Evolutionary conservation across 2,113 vertebrate genomes (phyloP).

Genomic region (Corythoichthys intestinalis): DNA sequence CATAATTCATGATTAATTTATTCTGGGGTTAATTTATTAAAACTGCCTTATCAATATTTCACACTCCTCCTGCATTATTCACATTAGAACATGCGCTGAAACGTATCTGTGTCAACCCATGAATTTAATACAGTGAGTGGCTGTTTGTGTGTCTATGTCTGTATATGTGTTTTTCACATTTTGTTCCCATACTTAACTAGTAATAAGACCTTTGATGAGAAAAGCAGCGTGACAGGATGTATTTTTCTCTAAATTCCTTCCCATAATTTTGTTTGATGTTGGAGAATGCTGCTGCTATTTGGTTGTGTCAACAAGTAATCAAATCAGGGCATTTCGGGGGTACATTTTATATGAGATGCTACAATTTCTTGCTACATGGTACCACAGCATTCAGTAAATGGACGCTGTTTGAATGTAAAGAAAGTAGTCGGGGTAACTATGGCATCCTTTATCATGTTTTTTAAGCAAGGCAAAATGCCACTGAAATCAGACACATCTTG

Average conservation of each 20-base stretch:
- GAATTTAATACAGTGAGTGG: constrained; percentile 28
- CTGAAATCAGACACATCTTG: too few relatives aligned
- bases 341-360: neutral
- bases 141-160: constrained; percentile 20
- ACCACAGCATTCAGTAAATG: neutral
- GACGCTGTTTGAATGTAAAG: neutral
- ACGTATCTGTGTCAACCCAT: constrained; percentile 65
- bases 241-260: neutral
- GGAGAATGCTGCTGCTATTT: constrained; percentile 26
- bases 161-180: neutral
- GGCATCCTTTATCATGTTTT: neutral
- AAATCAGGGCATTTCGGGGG: constrained; percentile 12
- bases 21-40: constrained; percentile 69
- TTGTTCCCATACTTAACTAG: neutral
- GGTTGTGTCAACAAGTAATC: neutral
- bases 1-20: constrained; percentile 69
- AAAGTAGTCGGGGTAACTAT: neutral
- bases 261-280: constrained; percentile 10
- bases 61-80: constrained; percentile 65
- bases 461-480: neutral
- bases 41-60: constrained; percentile 69
- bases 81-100: constrained; percentile 57
- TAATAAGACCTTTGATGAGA: neutral
- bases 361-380: constrained; percentile 1
- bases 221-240: neutral